phyloP scores from a whole-genome alignment of 1,140 invertebrate species.

The Platyura marginata region DNA sequence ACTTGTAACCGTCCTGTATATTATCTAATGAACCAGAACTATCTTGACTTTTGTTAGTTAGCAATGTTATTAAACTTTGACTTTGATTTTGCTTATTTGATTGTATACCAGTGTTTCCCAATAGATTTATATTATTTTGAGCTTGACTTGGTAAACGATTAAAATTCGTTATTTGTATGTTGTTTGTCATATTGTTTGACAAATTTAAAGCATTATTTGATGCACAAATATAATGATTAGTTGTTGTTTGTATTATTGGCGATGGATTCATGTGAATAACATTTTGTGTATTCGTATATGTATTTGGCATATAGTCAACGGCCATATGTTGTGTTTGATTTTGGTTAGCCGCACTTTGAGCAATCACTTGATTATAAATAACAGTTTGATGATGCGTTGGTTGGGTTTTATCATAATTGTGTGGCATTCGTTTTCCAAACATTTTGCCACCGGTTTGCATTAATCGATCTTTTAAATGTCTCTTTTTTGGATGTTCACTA shows the following conservation, averaged over 20 bases:
- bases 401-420: conserved; percentile 23
- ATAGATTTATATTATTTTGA: no score
- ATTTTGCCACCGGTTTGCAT: no score
- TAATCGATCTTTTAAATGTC: neutral
- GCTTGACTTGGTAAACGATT: no score
- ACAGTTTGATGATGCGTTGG: conserved; percentile 22
- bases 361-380: conserved; percentile 22
- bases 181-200: conserved; percentile 1
- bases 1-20: no score
- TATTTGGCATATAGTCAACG: neutral
- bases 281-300: neutral
- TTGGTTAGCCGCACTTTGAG: conserved; percentile 16
- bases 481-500: neutral
- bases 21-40: no score
- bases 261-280: conserved; percentile 1
- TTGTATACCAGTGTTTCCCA: no score
- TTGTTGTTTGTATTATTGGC: conserved; percentile 4
- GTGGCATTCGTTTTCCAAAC: conserved; percentile 14
- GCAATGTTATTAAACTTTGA: no score
- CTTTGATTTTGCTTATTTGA: no score
- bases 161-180: no score
- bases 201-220: conserved; percentile 2
- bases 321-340: conserved; percentile 11
- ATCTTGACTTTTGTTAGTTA: no score
- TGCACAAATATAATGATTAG: neutral